phyloP scores from a whole-genome alignment of 2,888 invertebrate genomes.

The Nemoura dubitans region DNA sequence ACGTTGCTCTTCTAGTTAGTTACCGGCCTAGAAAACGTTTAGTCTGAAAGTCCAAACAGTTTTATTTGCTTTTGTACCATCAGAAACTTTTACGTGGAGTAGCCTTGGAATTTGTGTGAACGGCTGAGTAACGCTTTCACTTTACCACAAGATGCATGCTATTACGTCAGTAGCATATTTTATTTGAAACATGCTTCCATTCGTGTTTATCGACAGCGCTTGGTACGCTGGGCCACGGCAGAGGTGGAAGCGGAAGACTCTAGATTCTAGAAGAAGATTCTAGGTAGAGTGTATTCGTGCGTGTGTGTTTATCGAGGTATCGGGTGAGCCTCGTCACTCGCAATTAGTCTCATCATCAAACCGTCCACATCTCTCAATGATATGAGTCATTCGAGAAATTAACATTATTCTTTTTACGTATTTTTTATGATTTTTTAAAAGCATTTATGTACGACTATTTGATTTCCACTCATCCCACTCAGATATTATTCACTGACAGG shows the following conservation, averaged over 20 bases:
- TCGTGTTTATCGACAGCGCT: not conserved
- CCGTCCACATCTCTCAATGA: conserved; percentile 47
- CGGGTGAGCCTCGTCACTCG: not conserved
- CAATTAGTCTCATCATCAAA: conserved; percentile 47
- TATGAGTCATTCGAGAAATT: conserved; percentile 43
- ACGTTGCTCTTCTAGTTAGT: not conserved
- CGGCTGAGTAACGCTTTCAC: not conserved
- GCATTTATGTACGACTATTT: not conserved
- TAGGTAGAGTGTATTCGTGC: not conserved
- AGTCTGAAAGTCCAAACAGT: not conserved
- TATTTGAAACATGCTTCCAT: not conserved
- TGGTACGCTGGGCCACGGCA: too few species aligned
- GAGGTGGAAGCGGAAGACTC: too few species aligned
- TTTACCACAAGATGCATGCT: not conserved
- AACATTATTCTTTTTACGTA: conserved; percentile 43
- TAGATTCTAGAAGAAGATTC: too few species aligned
- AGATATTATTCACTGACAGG: not conserved
- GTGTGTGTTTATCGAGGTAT: not conserved
- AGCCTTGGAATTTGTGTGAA: not conserved
- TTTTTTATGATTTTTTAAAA: conserved; percentile 33
- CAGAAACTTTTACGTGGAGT: not conserved
- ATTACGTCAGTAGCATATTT: not conserved
- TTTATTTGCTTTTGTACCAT: not conserved
- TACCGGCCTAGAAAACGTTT: not conserved
- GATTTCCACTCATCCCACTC: not conserved